Conservation (phyloP, 2,888 invertebrate species). For the Cecidostiba fungosa region DNA sequence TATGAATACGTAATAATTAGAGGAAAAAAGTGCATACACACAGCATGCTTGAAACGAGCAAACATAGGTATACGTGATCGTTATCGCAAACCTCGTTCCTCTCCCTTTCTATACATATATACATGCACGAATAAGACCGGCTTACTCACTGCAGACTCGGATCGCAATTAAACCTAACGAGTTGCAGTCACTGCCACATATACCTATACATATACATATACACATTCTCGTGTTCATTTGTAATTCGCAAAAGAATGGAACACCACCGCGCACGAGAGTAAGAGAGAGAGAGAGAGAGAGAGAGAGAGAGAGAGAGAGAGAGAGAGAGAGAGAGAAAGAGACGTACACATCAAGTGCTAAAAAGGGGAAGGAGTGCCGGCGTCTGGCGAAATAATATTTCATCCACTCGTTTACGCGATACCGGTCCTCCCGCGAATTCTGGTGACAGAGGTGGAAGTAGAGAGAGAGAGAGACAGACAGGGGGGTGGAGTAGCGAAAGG, state of each 20-base stretch:
- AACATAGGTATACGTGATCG: not conserved
- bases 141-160: not conserved
- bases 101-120: not conserved
- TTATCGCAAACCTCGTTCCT: not conserved
- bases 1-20: not conserved
- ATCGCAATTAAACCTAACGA: conserved; percentile 56
- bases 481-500: conserved; percentile 12
- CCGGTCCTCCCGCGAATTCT: conserved; percentile 10
- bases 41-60: not conserved
- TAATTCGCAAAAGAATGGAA: conserved; percentile 38
- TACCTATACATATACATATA: not conserved
- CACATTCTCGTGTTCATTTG: conserved; percentile 26
- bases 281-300: too few species aligned
- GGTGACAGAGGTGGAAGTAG: conserved; percentile 23
- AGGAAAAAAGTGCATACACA: not conserved
- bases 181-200: conserved; percentile 1
- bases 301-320: too few species aligned
- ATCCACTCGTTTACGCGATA: conserved; percentile 43
- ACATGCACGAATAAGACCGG: not conserved
- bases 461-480: conserved; percentile 32
- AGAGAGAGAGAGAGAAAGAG: too few species aligned
- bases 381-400: conserved; percentile 53
- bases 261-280: not conserved
- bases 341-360: too few species aligned
- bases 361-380: conserved; percentile 1